phyloP scores from a whole-genome alignment of 23 tunicate species.

The Halocynthia roretzi region DNA sequence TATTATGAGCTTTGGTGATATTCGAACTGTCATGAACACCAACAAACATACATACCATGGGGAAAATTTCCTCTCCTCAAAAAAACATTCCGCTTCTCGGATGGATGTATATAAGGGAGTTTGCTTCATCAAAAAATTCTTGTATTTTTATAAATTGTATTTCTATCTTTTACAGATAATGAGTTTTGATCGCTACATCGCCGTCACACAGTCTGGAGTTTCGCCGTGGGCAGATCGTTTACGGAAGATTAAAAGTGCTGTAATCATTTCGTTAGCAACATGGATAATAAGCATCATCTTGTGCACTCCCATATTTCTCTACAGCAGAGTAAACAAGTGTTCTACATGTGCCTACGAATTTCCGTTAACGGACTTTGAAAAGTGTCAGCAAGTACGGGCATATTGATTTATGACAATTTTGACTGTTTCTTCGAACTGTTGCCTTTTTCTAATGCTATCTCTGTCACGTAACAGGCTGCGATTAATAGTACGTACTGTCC shows the following conservation, averaged over 20 bases:
- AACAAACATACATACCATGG: too few species aligned
- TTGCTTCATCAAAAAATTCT: too few species aligned
- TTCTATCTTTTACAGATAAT: conserved; percentile 45
- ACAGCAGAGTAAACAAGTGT: conserved; percentile 44
- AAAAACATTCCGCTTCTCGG: too few species aligned
- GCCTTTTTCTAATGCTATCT: too few species aligned
- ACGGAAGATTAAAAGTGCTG: conserved; percentile 50
- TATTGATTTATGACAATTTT: background rate
- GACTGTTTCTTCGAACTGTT: background rate
- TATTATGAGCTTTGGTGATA: too few species aligned
- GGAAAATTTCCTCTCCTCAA: too few species aligned
- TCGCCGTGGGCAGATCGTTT: conserved; percentile 43
- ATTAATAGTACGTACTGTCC: background rate
- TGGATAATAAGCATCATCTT: conserved; percentile 63
- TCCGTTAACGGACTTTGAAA: conserved; percentile 27
- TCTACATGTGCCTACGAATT: conserved; percentile 26
- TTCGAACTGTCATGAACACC: too few species aligned
- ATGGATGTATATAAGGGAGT: too few species aligned
- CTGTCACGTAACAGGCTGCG: conserved; percentile 3
- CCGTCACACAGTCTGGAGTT: conserved; percentile 81
- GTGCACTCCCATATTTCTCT: conserved; percentile 47
- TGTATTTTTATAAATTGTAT: conserved; percentile 1
- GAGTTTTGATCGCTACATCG: conserved; percentile 94
- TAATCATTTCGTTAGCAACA: conserved; percentile 42
- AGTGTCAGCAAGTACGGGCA: conserved; percentile 6